phyloP scores from a whole-genome alignment of 2,888 invertebrate genomes.

The Sarcophaga variegata region DNA sequence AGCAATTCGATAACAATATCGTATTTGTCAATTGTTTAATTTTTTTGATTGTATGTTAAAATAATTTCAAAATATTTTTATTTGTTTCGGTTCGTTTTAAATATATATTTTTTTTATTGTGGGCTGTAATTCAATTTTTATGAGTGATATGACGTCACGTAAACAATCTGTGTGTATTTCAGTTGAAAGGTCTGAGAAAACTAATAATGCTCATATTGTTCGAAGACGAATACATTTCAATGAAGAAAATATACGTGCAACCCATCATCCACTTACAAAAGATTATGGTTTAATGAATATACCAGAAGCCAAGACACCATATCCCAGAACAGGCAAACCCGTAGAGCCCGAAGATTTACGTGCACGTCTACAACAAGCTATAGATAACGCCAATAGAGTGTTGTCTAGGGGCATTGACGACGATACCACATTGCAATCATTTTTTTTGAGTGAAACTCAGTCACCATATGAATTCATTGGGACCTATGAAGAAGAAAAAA shows the following conservation, averaged over 20 bases:
- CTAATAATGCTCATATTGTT: background rate
- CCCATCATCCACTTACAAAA: constrained; percentile 63
- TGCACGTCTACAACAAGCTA: constrained; percentile 23
- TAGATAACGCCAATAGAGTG: constrained; percentile 19
- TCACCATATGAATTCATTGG: background rate
- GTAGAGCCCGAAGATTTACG: constrained; percentile 55
- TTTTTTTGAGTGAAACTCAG: constrained; percentile 38
- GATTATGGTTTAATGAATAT: constrained; percentile 69
- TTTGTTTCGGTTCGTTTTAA: too few species aligned
- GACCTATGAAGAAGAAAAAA: constrained; percentile 39
- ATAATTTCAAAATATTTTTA: too few species aligned
- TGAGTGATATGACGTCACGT: too few species aligned
- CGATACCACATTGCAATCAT: background rate
- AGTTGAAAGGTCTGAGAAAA: too few species aligned
- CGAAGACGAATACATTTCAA: constrained; percentile 57
- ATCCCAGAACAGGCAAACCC: constrained; percentile 52
- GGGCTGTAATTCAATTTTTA: too few species aligned
- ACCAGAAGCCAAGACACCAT: constrained; percentile 69
- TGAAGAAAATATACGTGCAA: constrained; percentile 68
- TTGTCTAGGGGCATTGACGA: background rate
- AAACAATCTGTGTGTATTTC: too few species aligned
- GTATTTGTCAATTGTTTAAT: too few species aligned
- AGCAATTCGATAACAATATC: too few species aligned
- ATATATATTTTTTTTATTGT: too few species aligned
- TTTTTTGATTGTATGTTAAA: too few species aligned